These are phyloP conservation scores for Thymallus thymallus DNA, from an alignment of 2,113 vertebrate genomes.

Conservation along the genomic window DNA sequence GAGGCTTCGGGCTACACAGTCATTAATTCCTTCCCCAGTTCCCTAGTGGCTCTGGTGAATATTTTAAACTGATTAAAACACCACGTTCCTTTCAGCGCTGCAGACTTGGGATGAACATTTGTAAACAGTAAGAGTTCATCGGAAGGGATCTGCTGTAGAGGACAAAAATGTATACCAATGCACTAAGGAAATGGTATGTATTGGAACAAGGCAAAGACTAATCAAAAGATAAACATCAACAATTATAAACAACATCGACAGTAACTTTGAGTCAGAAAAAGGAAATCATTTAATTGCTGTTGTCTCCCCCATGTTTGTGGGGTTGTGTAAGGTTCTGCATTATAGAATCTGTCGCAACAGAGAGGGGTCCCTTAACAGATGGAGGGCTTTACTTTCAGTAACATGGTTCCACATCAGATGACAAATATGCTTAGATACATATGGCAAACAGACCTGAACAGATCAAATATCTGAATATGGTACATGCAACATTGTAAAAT, in stretches of 20 bases:
- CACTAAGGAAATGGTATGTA: not conserved
- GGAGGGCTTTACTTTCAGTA: not conserved
- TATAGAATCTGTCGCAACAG: not conserved
- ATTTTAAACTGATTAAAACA: conserved; percentile 41
- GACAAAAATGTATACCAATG: conserved; percentile 10
- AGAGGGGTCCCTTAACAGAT: not conserved
- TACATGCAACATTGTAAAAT: not conserved
- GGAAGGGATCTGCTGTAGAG: not conserved
- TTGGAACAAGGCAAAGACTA: conserved; percentile 6
- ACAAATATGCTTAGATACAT: not conserved
- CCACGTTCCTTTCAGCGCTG: conserved; percentile 21
- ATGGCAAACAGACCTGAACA: not conserved
- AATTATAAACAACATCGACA: conserved; percentile 10
- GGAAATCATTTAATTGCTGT: not conserved
- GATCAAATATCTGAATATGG: not conserved
- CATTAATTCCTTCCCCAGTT: conserved; percentile 29
- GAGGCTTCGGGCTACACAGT: conserved; percentile 19
- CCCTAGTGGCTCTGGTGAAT: conserved; percentile 21
- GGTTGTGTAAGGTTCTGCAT: conserved; percentile 1
- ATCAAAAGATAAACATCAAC: conserved; percentile 38
- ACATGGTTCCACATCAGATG: conserved; percentile 1
- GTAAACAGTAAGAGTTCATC: conserved; percentile 20
- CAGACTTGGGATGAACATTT: not conserved
- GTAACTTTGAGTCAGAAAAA: not conserved
- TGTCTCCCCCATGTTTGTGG: not conserved